Evolutionary conservation across 1,140 invertebrate species (phyloP).

Genomic region (Drosophila pseudoobscura): DNA sequence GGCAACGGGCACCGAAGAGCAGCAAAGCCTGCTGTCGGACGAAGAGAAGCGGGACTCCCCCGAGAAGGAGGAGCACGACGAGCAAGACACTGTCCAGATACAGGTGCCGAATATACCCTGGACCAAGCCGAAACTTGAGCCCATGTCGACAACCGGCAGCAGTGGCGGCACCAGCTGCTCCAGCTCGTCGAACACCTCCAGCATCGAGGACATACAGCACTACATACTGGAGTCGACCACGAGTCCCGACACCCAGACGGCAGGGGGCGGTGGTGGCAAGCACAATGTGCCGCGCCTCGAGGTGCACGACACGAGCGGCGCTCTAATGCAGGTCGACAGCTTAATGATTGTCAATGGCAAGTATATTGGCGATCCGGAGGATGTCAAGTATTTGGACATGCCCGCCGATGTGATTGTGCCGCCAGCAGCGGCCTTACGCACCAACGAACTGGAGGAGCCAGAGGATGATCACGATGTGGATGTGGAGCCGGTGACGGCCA

Average conservation of each 20-base stretch:
- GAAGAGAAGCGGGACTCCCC: constrained; percentile 82
- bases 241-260: constrained; percentile 80
- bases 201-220: constrained; percentile 82
- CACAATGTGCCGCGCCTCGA: constrained; percentile 86
- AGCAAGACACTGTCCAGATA: constrained; percentile 79
- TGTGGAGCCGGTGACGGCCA: constrained; percentile 71
- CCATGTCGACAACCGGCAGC: constrained; percentile 61
- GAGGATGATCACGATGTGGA: constrained; percentile 63
- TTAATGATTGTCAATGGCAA: constrained; percentile 84
- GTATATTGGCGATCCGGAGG: constrained; percentile 83
- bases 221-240: constrained; percentile 82
- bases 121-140: constrained; percentile 82
- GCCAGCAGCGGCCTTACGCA: constrained; percentile 47
- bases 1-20: constrained; percentile 53
- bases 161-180: constrained; percentile 74
- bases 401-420: constrained; percentile 71
- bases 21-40: constrained; percentile 62
- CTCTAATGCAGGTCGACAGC: constrained; percentile 86
- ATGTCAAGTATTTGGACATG: constrained; percentile 79
- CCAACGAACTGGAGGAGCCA: constrained; percentile 59
- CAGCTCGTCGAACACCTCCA: constrained; percentile 62
- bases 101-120: constrained; percentile 87
- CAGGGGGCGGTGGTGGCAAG: constrained; percentile 37
- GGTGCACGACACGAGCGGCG: constrained; percentile 87
- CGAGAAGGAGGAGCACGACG: constrained; percentile 84